Percentiles rank a stretch among this genome's conserved stretches.
These are phyloP conservation scores for Eumaeus atala DNA, from an alignment of 1,140 invertebrate species.

Conservation along the genomic window DNA sequence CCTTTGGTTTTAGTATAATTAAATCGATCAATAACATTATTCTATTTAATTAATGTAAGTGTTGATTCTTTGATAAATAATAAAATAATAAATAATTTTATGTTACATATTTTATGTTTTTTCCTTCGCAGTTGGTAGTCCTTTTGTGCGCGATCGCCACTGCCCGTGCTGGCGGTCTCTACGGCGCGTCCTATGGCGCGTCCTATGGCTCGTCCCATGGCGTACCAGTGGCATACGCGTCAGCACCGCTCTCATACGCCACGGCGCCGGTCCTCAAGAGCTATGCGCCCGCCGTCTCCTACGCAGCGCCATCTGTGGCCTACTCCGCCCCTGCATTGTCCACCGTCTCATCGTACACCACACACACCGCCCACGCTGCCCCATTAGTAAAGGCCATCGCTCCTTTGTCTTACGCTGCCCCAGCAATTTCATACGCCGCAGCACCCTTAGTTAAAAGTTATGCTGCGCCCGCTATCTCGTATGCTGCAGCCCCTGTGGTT, in stretches of 20 bases:
- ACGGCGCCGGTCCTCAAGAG: constrained; percentile 29
- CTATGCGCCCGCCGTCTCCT: constrained; percentile 35
- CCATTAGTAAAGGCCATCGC: constrained; percentile 16
- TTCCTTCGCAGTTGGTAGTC: constrained; percentile 50
- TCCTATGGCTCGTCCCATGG: constrained; percentile 30
- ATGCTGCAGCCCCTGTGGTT: constrained; percentile 13
- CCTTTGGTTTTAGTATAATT: too few species aligned
- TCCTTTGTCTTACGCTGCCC: constrained; percentile 25
- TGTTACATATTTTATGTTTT: too few species aligned
- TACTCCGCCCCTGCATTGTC: constrained; percentile 27
- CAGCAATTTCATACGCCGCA: neutral
- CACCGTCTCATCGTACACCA: constrained; percentile 49
- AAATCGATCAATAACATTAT: too few species aligned
- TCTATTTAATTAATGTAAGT: too few species aligned
- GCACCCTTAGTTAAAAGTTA: constrained; percentile 19
- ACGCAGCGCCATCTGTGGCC: constrained; percentile 16
- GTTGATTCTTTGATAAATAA: too few species aligned
- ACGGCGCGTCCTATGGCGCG: constrained; percentile 34
- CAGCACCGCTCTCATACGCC: constrained; percentile 30
- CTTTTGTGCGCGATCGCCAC: constrained; percentile 59
- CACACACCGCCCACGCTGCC: constrained; percentile 43
- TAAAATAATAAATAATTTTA: too few species aligned
- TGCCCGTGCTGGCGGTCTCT: constrained; percentile 42
- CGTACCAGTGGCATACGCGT: constrained; percentile 32
- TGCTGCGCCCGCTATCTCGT: constrained; percentile 11